phyloP scores from a whole-genome alignment of 2,888 invertebrate genomes.

The Pyralis farinalis region DNA sequence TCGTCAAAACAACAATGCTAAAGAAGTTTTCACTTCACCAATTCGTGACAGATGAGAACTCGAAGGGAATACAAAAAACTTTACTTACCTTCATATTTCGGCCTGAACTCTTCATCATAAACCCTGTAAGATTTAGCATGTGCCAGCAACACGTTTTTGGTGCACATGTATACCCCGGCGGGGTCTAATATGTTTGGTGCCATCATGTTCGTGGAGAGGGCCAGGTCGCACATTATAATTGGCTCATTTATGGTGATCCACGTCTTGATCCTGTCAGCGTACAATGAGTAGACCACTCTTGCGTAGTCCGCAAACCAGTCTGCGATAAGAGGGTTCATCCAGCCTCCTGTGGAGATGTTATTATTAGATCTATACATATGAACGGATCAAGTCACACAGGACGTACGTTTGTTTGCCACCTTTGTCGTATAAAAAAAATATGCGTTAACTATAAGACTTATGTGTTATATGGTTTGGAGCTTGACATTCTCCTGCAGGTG shows the following conservation, averaged over 20 bases:
- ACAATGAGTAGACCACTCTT: constrained; percentile 73
- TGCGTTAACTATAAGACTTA: too few species aligned
- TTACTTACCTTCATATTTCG: constrained; percentile 67
- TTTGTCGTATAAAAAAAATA: too few species aligned
- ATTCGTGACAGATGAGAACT: too few species aligned
- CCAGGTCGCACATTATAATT: constrained; percentile 47
- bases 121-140: constrained; percentile 84
- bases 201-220: constrained; percentile 55
- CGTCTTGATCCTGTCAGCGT: constrained; percentile 81
- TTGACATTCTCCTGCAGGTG: too few species aligned
- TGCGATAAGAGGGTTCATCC: constrained; percentile 82
- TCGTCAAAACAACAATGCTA: too few species aligned
- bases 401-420: too few species aligned
- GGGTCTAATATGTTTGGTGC: constrained; percentile 48
- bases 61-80: too few species aligned
- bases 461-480: too few species aligned
- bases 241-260: constrained; percentile 91
- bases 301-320: constrained; percentile 84
- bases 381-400: too few species aligned
- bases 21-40: too few species aligned
- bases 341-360: too few species aligned
- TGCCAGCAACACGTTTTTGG: constrained; percentile 83
- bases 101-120: constrained; percentile 78
- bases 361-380: too few species aligned
- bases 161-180: constrained; percentile 78